Base-by-base conservation (phyloP, 2,888 invertebrate species). In the Tuberolachnus salignus region DNA sequence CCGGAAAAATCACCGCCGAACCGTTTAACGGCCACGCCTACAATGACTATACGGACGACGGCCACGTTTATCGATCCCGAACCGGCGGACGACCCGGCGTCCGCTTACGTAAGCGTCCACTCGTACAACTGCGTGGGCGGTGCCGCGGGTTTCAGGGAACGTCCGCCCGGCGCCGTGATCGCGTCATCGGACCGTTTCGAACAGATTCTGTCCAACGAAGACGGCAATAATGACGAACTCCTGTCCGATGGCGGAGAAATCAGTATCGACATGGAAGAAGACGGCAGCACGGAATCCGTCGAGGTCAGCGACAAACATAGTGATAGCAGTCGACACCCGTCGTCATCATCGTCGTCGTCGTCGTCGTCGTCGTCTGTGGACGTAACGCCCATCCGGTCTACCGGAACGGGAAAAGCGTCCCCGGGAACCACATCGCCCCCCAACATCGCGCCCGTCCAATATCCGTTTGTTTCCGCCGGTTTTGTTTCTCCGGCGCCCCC, bases 81-180 rank as follows among this genome's bases (percentile, higher is more conserved):
- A n/a, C 66, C 67, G 42, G 42, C 11, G 10, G 64, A 57, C 46
- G 67, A 67, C 49, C 67, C 78, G 21, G 26, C 67, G 16, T 26
- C 59, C 49, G 92, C 93, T 16, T 94, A 94, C 83, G 92, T 93
- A 51, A 93, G 93, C 63, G 93, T 94, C 0, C 94, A 94, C 83
- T 94, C 94, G 0, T 93, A 93, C 82, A 93, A 93, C 0, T 94
- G 94, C 83, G 78, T 59, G 21, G 67, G 66, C 42, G 92, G 93
- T 16, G 94, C 94, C 83, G 92, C 93, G 53, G 93, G 93, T 57
- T 93, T 94, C 82, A 93, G 92, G 0, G 94, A 94, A 83, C 82
- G 81, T n/a, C 82, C 82, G n/a, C 73, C 80, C 53, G 61, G 80
- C 57, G 67, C 55, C 23, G 34, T 34, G 46, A 46, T 23, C 80